A percentile compares a stretch with the other conserved stretches of the same genome.
Evolutionary conservation across 2,113 vertebrate species (phyloP).

Genomic region (Cynocephalus volans): DNA sequence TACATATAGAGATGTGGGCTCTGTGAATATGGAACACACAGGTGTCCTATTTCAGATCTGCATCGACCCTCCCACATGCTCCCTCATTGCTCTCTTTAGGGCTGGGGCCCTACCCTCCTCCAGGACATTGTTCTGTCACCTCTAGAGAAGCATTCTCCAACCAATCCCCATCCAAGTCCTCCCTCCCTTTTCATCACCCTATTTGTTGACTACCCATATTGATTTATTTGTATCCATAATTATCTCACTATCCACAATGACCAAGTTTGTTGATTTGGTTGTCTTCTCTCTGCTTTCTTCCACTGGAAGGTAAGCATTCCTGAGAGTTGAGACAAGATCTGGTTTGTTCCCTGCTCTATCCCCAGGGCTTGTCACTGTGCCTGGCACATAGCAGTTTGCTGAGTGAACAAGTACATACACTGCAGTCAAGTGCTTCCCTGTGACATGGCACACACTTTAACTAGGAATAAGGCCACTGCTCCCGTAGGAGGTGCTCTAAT

Average conservation of each 20-base stretch:
- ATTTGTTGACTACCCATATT: background rate
- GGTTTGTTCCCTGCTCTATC: background rate
- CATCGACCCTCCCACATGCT: background rate
- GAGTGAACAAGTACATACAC: background rate
- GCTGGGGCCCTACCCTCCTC: background rate
- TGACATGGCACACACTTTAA: background rate
- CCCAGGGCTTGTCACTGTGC: background rate
- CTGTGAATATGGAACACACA: background rate
- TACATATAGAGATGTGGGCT: background rate
- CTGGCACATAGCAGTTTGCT: background rate
- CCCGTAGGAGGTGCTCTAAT: background rate
- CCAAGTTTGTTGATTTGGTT: background rate
- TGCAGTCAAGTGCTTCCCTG: background rate
- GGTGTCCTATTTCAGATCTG: background rate
- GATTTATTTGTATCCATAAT: background rate
- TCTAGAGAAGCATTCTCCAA: background rate
- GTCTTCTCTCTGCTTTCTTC: background rate
- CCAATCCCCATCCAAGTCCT: background rate
- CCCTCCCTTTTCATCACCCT: background rate
- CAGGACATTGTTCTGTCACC: background rate
- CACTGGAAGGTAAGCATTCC: background rate
- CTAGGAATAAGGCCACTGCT: background rate
- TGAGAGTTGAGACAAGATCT: background rate
- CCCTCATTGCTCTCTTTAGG: background rate
- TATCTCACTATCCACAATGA: background rate